These are phyloP conservation scores for Paedocypris sp. DNA, from an alignment of 2,113 vertebrate species.

Conservation along the genomic window DNA sequence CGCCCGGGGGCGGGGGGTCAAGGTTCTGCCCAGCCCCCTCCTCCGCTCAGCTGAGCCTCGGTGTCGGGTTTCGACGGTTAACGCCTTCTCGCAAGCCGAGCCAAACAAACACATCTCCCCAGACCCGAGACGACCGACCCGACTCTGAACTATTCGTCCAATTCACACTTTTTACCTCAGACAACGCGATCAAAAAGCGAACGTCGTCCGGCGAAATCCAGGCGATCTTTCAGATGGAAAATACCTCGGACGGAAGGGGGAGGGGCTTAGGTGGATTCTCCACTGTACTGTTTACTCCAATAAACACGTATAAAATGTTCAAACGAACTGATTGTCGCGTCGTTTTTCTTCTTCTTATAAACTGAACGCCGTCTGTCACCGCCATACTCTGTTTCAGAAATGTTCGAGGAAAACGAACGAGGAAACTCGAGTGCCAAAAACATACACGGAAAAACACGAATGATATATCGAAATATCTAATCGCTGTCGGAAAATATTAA, in stretches of 20 bases:
- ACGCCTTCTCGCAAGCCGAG: constrained; percentile 41
- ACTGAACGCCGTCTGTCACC: no score
- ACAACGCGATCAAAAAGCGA: not conserved
- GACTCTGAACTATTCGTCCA: not conserved
- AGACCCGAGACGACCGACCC: not conserved
- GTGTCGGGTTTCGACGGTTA: constrained; percentile 51
- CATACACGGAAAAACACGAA: no score
- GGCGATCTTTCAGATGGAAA: not conserved
- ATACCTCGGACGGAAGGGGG: constrained; percentile 15
- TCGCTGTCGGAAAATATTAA: no score
- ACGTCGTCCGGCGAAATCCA: not conserved
- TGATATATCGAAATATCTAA: no score
- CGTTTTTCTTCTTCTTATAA: no score
- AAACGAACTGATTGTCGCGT: no score
- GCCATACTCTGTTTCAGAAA: no score
- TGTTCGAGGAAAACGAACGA: no score
- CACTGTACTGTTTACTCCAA: not conserved
- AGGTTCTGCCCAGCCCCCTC: constrained; percentile 41
- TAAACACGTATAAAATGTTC: not conserved
- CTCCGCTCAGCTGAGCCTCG: constrained; percentile 48
- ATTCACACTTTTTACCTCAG: not conserved
- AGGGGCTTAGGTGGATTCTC: not conserved
- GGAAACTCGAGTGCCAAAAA: no score
- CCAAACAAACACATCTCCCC: not conserved
- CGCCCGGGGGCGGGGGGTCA: constrained; percentile 13